Percentiles rank a stretch among this genome's conserved stretches.
Evolutionary conservation across 2,888 invertebrate genomes (phyloP).

Genomic region (Rhingia campestris): DNA sequence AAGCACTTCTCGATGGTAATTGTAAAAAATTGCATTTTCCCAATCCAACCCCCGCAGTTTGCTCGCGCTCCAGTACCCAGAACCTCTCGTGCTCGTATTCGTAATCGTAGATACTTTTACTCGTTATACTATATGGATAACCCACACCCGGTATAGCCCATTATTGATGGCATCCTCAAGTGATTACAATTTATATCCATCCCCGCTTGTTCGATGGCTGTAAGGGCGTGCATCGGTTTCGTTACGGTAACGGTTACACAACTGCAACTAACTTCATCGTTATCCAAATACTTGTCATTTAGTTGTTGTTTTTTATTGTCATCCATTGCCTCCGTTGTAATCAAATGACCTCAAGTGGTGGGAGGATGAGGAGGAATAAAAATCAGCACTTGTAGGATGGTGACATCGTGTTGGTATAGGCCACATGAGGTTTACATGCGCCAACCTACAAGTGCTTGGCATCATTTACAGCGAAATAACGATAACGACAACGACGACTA

Average conservation of each 20-base stretch:
- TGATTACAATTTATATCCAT: constrained; percentile 69
- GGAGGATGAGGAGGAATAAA: constrained; percentile 25
- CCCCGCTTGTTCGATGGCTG: neutral
- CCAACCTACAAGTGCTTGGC: neutral
- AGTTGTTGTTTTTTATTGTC: constrained; percentile 24
- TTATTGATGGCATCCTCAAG: constrained; percentile 73
- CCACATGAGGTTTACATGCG: constrained; percentile 22
- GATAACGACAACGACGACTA: neutral
- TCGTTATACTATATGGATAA: neutral
- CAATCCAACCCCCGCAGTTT: constrained; percentile 40
- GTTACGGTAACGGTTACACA: constrained; percentile 41
- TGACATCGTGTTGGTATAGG: neutral
- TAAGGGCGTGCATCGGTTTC: constrained; percentile 1
- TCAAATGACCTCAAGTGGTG: constrained; percentile 67
- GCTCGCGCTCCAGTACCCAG: neutral
- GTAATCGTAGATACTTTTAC: no score
- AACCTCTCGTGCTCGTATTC: no score
- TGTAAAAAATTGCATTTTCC: constrained; percentile 68
- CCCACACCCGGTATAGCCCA: constrained; percentile 63
- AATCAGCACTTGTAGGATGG: constrained; percentile 29
- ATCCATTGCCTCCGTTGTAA: constrained; percentile 47
- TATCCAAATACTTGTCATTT: constrained; percentile 14
- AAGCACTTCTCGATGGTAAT: constrained; percentile 51
- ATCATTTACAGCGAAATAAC: no score
- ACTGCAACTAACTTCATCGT: constrained; percentile 58